These are phyloP conservation scores for Ceratosolen solmsi DNA, from an alignment of 1,140 invertebrate genomes.

Conservation along the genomic window DNA sequence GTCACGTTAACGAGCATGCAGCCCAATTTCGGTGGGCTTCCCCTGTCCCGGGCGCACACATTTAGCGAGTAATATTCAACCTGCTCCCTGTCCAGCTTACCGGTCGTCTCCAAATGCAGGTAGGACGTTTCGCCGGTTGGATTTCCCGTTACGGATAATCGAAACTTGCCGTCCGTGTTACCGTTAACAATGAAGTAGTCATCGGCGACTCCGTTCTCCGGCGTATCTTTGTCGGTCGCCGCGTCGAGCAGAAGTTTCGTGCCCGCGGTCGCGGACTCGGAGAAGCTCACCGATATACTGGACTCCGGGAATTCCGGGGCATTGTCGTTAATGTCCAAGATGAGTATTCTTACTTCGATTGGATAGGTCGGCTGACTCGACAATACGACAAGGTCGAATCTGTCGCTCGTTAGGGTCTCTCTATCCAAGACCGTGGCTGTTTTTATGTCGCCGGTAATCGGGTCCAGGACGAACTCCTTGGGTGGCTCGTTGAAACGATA, in stretches of 20 bases:
- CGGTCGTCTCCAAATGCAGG: conserved; percentile 91
- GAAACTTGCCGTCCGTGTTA: conserved; percentile 90
- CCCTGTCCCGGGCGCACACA: conserved; percentile 91
- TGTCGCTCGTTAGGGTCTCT: conserved; percentile 82
- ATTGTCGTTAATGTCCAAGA: conserved; percentile 93
- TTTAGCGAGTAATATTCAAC: conserved; percentile 88
- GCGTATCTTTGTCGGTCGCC: conserved; percentile 88
- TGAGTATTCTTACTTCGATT: conserved; percentile 90
- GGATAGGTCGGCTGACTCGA: conserved; percentile 95
- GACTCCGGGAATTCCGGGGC: conserved; percentile 91
- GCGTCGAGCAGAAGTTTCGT: conserved; percentile 90
- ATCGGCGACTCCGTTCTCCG: conserved; percentile 88
- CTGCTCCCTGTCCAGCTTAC: conserved; percentile 90
- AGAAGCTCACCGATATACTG: conserved; percentile 88
- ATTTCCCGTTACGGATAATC: conserved; percentile 88
- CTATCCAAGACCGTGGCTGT: conserved; percentile 87
- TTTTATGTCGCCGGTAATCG: conserved; percentile 85
- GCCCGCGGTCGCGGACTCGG: conserved; percentile 90
- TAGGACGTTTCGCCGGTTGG: conserved; percentile 91
- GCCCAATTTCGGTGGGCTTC: conserved; percentile 84
- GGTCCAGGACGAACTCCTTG: conserved; percentile 86
- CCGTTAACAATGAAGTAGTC: conserved; percentile 91
- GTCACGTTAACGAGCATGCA: conserved; percentile 92
- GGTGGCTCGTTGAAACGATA: conserved; percentile 94
- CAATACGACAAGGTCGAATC: conserved; percentile 90